Base-by-base conservation (phyloP, 1,140 invertebrate genomes). In the Stegodyphus dumicola region DNA sequence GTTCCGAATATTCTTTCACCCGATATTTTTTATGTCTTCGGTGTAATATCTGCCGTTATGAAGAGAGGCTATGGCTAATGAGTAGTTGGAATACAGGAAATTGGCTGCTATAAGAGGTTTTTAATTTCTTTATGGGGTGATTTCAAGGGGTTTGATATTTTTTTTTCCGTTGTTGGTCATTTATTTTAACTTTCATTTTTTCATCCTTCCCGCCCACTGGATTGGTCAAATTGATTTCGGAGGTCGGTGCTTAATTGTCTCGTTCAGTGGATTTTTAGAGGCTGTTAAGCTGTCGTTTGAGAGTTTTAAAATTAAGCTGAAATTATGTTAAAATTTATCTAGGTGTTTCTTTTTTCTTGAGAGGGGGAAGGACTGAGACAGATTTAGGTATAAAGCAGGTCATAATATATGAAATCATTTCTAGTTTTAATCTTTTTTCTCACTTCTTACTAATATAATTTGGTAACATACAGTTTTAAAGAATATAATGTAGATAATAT, bases 71-170 rank as follows among this genome's bases (percentile, higher is more conserved):
- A 33, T 33, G 33, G 33, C 13, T 81, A 81, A 81, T 81, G 78
- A 81, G 78, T 80, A 70, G 71, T 80, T 71, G 66, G 77, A 60
- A 60, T 64, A 9, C 78, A 10, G 78, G 78, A 81, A 81, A 81
- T 81, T 81, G 78, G 78, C 78, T 81, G 70, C 65, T 81, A 64
- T 81, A 73, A 81, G 78, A 73, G 78, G 69, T 53, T 73, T 81
- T 73, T 81, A 81, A 81, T 81, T 71, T 81, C 78, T 73, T 81
- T 73, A 81, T 73, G 78, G 56, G 54, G 67, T 18, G 33, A 33
- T 33, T 33, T 33, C 33, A 33, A 33, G 1, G 33, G 33, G 33
- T 33, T 33, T 33, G 33, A 33, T 33, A 33, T 33, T 33, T 33
- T 33, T 33, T 33, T 3, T 3, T 33, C 33, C 33, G 33, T 33